Evolutionary conservation across 2,888 invertebrate species (phyloP).

Genomic region (Yponomeuta evonymella): DNA sequence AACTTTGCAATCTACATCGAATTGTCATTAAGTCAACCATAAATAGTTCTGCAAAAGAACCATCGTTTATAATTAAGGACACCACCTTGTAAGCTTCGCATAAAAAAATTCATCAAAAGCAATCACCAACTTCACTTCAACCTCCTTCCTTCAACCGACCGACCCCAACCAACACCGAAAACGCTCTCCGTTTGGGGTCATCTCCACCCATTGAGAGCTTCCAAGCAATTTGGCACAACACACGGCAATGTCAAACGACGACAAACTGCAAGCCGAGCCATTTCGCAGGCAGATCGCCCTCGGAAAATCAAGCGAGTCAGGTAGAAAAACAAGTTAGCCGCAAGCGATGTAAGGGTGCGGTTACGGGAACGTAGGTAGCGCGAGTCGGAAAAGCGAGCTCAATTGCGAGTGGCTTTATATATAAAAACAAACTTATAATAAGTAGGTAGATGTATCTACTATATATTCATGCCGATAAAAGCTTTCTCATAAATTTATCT

Average conservation of each 20-base stretch:
- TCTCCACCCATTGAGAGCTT: conserved; percentile 27
- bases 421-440: no score
- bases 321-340: conserved; percentile 42
- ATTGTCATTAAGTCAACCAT: no score
- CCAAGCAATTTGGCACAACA: conserved; percentile 51
- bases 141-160: not conserved
- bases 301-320: conserved; percentile 42
- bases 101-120: not conserved
- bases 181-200: conserved; percentile 2
- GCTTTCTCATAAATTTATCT: no score
- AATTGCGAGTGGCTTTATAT: not conserved
- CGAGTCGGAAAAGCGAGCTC: not conserved
- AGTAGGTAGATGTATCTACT: no score
- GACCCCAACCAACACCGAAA: not conserved
- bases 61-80: no score
- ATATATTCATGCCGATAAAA: no score
- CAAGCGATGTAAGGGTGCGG: conserved; percentile 27
- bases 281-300: conserved; percentile 32
- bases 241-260: conserved; percentile 32
- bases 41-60: no score
- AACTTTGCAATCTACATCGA: no score
- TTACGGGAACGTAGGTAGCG: not conserved
- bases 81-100: no score
- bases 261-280: conserved; percentile 32
- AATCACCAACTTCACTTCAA: not conserved